phyloP scores from a whole-genome alignment of 2,797 vertebrate species.

The Fringilla coelebs region DNA sequence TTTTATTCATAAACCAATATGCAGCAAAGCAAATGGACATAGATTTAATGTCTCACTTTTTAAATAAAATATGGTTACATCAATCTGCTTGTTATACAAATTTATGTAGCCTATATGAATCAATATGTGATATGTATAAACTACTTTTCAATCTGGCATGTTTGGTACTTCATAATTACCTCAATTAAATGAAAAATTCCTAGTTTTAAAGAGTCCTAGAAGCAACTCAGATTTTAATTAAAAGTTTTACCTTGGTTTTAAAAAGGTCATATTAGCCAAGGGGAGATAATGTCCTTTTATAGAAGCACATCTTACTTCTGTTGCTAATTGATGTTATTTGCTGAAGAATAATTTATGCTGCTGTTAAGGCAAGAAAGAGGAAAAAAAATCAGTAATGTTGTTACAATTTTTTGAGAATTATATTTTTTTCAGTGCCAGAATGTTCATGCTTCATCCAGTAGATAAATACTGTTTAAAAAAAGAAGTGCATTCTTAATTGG shows the following conservation, averaged over 20 bases:
- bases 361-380: neutral
- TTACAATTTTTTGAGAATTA: neutral
- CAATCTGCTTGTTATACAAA: constrained; percentile 26
- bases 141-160: neutral
- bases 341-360: constrained; percentile 63
- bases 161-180: constrained; percentile 46
- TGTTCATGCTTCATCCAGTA: neutral
- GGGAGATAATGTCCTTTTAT: constrained; percentile 65
- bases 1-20: constrained; percentile 46
- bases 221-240: constrained; percentile 70
- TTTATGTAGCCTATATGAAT: neutral
- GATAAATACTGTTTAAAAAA: neutral
- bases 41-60: constrained; percentile 20
- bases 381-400: neutral
- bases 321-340: constrained; percentile 75
- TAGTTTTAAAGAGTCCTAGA: constrained; percentile 34
- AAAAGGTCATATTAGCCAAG: constrained; percentile 72
- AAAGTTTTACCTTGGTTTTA: constrained; percentile 64
- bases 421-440: neutral
- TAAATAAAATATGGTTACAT: constrained; percentile 22
- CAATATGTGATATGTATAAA: neutral
- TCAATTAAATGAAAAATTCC: constrained; percentile 36
- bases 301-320: constrained; percentile 58
- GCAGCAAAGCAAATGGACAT: constrained; percentile 11
- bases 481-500: constrained; percentile 23